phyloP scores from a whole-genome alignment of 1,140 invertebrate genomes.

The Cotesia vestalis region DNA sequence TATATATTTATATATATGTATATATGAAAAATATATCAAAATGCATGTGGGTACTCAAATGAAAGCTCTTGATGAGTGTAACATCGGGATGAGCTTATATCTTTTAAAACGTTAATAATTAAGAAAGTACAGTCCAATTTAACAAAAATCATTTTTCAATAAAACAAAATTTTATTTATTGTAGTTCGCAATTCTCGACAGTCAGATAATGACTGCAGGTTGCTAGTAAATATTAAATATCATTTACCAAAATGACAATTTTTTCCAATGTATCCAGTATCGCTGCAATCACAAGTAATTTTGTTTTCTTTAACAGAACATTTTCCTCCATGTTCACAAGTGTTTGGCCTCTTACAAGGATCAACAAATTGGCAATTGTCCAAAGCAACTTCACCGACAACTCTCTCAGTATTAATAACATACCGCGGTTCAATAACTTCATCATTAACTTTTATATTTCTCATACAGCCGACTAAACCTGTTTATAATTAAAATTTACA shows the following conservation, averaged over 20 bases:
- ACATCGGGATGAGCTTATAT: too few relatives aligned
- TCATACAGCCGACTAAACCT: constrained; percentile 90
- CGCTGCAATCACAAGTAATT: constrained; percentile 87
- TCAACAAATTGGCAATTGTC: constrained; percentile 92
- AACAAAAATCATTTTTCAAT: too few relatives aligned
- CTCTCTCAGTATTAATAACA: constrained; percentile 81
- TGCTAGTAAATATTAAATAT: neutral
- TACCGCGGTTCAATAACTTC: constrained; percentile 70
- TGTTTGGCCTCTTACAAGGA: constrained; percentile 86
- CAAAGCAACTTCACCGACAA: constrained; percentile 86
- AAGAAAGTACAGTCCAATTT: too few relatives aligned
- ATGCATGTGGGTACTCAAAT: too few relatives aligned
- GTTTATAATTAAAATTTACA: constrained; percentile 52
- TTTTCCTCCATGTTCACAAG: constrained; percentile 89
- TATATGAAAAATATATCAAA: too few relatives aligned
- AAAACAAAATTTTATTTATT: too few relatives aligned
- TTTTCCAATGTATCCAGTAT: constrained; percentile 87
- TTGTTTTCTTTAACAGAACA: constrained; percentile 89
- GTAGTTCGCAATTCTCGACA: too few relatives aligned
- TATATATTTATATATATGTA: too few relatives aligned
- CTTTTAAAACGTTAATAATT: too few relatives aligned
- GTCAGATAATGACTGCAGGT: too few relatives aligned
- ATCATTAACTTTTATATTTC: constrained; percentile 85
- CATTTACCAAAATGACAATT: constrained; percentile 88
- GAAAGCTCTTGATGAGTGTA: too few relatives aligned